Evolutionary conservation across 2,888 invertebrate species (phyloP).

Genomic region (Therioaphis trifolii): DNA sequence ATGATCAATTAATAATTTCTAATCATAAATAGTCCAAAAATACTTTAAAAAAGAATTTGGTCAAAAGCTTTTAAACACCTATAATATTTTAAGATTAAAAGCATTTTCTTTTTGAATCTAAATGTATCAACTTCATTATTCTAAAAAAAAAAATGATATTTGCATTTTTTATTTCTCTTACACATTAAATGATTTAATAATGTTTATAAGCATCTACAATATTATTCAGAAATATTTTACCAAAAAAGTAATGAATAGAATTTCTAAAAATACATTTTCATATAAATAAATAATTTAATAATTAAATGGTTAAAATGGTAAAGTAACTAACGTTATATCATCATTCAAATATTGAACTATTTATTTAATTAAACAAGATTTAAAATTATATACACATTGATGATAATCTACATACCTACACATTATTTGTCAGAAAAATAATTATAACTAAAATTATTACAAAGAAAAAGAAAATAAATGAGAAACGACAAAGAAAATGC

Average conservation of each 20-base stretch:
- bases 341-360: background rate
- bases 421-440: background rate
- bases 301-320: background rate
- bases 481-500: constrained; percentile 42
- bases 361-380: background rate
- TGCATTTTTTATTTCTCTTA: background rate
- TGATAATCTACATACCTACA: background rate
- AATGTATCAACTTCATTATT: background rate
- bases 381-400: background rate
- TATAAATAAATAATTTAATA: background rate
- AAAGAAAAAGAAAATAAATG: constrained; percentile 28
- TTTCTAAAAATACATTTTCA: background rate
- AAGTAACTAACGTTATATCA: background rate
- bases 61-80: background rate
- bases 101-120: background rate
- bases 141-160: background rate
- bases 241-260: constrained; percentile 3
- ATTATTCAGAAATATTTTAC: no score
- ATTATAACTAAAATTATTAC: constrained; percentile 16
- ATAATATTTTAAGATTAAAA: background rate
- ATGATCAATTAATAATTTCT: background rate
- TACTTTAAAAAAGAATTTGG: background rate
- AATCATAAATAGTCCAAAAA: background rate
- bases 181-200: background rate
- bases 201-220: background rate